These are phyloP conservation scores for Macaca nemestrina DNA, from an alignment of 2,113 vertebrate genomes.

Conservation along the genomic window DNA sequence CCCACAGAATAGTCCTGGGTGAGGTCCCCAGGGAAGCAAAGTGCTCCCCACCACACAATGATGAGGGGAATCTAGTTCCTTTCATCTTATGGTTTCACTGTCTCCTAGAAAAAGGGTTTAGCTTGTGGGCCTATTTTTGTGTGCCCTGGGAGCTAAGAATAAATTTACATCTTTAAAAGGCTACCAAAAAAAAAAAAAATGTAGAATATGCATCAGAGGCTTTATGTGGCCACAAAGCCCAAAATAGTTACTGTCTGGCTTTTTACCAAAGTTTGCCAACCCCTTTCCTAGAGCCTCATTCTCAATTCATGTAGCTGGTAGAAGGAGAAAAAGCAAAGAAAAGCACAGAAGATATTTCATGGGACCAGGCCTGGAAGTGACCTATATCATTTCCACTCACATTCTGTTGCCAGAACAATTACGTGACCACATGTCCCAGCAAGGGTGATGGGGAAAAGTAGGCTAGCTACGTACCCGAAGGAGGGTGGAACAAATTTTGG, in stretches of 20 bases:
- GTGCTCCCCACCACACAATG: not conserved
- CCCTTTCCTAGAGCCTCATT: not conserved
- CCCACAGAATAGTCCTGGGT: not conserved
- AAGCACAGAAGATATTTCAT: not conserved
- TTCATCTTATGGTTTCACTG: not conserved
- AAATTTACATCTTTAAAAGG: not conserved
- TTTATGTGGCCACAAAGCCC: not conserved
- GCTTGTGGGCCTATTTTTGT: not conserved
- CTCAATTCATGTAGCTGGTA: not conserved
- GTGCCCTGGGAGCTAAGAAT: not conserved
- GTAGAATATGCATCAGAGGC: not conserved
- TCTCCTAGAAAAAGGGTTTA: not conserved
- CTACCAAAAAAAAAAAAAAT: not conserved
- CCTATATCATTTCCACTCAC: not conserved
- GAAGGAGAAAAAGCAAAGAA: not conserved
- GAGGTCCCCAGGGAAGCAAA: not conserved
- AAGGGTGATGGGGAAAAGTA: not conserved
- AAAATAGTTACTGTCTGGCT: not conserved
- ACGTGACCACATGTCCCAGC: not conserved
- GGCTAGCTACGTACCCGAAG: not conserved
- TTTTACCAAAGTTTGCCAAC: not conserved
- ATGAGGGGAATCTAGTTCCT: not conserved
- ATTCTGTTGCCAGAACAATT: not conserved
- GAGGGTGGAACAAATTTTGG: not conserved
- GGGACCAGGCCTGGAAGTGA: not conserved